These are phyloP conservation scores for Eubasilissa splendida DNA, from an alignment of 2,888 invertebrate genomes.

Conservation along the genomic window DNA sequence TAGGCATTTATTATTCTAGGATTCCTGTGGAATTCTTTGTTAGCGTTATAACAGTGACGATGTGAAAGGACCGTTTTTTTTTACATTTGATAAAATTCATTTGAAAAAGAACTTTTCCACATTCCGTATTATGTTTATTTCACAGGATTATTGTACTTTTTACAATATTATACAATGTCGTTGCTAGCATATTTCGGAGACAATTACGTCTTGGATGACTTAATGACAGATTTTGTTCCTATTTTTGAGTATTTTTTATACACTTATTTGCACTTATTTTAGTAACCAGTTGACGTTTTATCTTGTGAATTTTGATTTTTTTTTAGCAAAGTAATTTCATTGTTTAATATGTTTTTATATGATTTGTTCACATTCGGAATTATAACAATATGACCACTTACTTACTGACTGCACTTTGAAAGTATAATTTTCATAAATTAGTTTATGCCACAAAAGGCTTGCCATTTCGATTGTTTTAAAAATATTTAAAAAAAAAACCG, in stretches of 20 bases:
- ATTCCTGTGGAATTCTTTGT: constrained; percentile 24
- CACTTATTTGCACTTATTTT: constrained; percentile 30
- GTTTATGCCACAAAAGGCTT: constrained; percentile 35
- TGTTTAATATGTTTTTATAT: not conserved
- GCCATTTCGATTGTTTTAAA: constrained; percentile 30
- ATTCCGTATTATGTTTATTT: constrained; percentile 23
- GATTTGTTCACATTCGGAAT: not conserved
- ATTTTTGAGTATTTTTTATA: constrained; percentile 40
- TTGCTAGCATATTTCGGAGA: constrained; percentile 21
- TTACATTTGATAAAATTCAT: not conserved
- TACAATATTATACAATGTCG: not conserved
- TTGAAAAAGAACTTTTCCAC: not conserved
- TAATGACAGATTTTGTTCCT: constrained; percentile 45
- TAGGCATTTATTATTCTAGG: constrained; percentile 3
- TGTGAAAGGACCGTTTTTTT: constrained; percentile 27
- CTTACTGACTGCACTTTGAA: not conserved
- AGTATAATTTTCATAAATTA: not conserved
- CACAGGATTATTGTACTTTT: constrained; percentile 11
- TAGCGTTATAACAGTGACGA: constrained; percentile 1
- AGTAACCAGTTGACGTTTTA: not conserved
- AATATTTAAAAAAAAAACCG: too few species aligned
- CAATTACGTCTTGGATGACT: constrained; percentile 28
- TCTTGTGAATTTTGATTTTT: not conserved
- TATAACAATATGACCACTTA: too few species aligned
- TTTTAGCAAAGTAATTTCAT: not conserved